Evolutionary conservation across 2,888 invertebrate genomes (phyloP), one percentile per base, ranked within the genome.

Genomic region (Therioaphis trifolii): DNA sequence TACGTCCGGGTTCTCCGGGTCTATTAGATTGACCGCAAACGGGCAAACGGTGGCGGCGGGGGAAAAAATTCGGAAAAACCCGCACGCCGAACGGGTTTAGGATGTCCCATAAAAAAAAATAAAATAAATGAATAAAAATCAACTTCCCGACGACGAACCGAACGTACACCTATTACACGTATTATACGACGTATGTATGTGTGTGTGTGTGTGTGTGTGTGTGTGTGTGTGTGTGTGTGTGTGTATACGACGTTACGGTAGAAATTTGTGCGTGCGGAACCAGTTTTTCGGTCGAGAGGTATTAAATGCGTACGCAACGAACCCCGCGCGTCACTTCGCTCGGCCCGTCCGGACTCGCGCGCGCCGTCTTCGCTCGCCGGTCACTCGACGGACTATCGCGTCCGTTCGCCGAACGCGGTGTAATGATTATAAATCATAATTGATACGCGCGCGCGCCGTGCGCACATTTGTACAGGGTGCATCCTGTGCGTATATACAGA

Each of bases 261-360:
- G 77, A 66, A 66, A 78, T 68, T 68, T 52, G 77, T 68, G 66
- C 24, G 69, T n/a, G 27, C 55, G 9, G 29, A 79, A 79, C 79
- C 79, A 79, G 79, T 79, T 82, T 84, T 55, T n/a, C n/a, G 66
- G 55, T n/a, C 43, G n/a, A 61, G 27, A 61, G 58, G 40, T 7
- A 75, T 27, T 61, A 74, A 58, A 74, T 35, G 40, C 55, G 24
- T 24, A 55, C 35, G 27, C 7, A 35, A 27, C 29, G 1, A 29
- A 15, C 43, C 15, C 29, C 52, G 21, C 52, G 21, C 35, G 15
- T 4, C 15, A 15, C 21, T 1, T 21, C 15, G 24, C 58, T 21
- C 58, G 11, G 12, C 14, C 12, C 12, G 12, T 46, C 46, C n/a
- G 2, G 14, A 14, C 58, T 21, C 58, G n/a, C 58, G 21, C 9